phyloP scores from a whole-genome alignment of 2,797 vertebrate genomes.

The Tarsius wallacei region DNA sequence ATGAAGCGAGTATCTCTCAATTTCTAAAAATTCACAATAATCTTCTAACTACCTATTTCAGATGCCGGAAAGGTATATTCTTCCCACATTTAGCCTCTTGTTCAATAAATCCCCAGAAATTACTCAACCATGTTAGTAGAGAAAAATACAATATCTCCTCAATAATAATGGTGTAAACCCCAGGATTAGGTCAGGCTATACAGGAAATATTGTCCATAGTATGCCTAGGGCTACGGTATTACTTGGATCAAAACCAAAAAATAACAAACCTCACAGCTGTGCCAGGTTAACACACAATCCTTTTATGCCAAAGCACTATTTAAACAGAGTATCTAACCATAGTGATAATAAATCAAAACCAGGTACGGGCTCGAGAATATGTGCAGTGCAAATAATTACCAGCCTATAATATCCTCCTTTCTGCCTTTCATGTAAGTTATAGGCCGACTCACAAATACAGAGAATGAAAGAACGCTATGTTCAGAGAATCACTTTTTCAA shows the following conservation, averaged over 20 bases:
- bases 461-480: conserved; percentile 20
- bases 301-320: conserved; percentile 45
- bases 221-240: neutral
- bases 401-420: neutral
- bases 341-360: neutral
- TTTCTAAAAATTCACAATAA: conserved; percentile 54
- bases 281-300: neutral
- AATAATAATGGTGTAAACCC: neutral
- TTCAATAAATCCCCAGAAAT: neutral
- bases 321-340: conserved; percentile 2
- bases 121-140: neutral
- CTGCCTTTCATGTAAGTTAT: conserved; percentile 13
- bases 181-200: neutral
- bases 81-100: neutral
- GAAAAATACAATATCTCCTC: conserved; percentile 13
- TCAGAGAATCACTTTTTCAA: conserved; percentile 16
- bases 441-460: neutral
- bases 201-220: neutral
- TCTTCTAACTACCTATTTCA: conserved; percentile 34
- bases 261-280: neutral
- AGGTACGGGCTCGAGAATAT: neutral
- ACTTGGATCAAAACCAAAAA: conserved; percentile 44
- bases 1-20: neutral
- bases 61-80: neutral
- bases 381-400: conserved; percentile 1